These are phyloP conservation scores for Dexiosoma caninum DNA, from an alignment of 2,888 invertebrate genomes.

Conservation along the genomic window DNA sequence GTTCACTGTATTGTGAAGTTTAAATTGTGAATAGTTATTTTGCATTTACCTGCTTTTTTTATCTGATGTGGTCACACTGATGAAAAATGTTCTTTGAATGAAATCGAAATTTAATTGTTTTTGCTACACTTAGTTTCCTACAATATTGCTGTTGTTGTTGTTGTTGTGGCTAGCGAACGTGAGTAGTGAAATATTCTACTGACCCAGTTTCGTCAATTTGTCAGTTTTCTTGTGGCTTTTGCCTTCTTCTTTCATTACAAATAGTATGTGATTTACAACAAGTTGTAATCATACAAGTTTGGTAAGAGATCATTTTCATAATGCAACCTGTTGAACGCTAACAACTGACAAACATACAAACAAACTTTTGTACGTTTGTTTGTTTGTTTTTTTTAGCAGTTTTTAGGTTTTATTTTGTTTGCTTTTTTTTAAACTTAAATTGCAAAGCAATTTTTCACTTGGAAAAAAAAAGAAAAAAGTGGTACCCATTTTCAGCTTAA, in stretches of 20 bases:
- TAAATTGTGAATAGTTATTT: too few relatives aligned
- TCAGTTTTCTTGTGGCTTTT: not conserved
- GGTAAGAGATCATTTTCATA: constrained; percentile 2
- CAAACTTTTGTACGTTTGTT: not conserved
- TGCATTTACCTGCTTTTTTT: too few relatives aligned
- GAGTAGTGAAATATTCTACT: constrained; percentile 57
- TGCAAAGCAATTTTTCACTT: constrained; percentile 25
- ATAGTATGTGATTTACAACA: constrained; percentile 25
- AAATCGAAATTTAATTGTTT: constrained; percentile 55
- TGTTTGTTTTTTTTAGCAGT: constrained; percentile 5
- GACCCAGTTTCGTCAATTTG: constrained; percentile 51
- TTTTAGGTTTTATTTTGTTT: constrained; percentile 7
- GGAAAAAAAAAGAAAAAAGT: constrained; percentile 1
- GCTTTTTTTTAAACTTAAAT: constrained; percentile 27
- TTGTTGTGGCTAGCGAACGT: constrained; percentile 20
- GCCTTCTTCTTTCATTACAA: not conserved
- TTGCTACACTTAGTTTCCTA: not conserved
- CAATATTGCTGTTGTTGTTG: not conserved
- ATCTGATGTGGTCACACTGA: too few relatives aligned
- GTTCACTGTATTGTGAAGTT: too few relatives aligned
- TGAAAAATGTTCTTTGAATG: constrained; percentile 46
- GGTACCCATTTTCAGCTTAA: not conserved
- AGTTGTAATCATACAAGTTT: constrained; percentile 34
- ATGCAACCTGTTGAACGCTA: constrained; percentile 27
- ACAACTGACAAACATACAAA: not conserved